Base-by-base conservation (phyloP, 2,113 vertebrate genomes). In the Synchiropus splendidus region DNA sequence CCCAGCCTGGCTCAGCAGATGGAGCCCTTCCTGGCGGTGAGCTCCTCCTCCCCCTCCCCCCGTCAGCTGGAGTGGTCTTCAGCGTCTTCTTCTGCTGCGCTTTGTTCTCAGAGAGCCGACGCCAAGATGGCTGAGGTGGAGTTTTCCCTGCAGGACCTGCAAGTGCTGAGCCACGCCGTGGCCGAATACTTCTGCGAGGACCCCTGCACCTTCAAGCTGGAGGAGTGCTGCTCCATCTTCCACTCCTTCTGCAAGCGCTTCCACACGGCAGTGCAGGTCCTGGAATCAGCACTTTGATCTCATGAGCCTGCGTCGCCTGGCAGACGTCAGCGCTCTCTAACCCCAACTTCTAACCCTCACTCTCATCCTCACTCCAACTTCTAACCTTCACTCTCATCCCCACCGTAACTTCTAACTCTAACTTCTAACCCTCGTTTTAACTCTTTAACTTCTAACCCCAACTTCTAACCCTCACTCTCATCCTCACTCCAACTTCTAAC, bases 181-280 rank as follows among this genome's bases (percentile, higher is more conserved):
- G 84, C 83, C 0, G 85, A 86, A 48, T 88, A 58, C 44, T 83
- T 86, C 67, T 88, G 86, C 51, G 86, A 88, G 61, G 86, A 88
- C 15, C 80, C 83, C 0, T 31, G 51, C 2, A 39, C 58, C 15
- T 87, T 88, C 48, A 83, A 75, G 30, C 60, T 88, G 30, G 83
- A 85, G 39, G 83, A 86, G 50, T 87, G 85, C 65, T 88, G 83
- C 69, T 74, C 72, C 40, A 84, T 86, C 66, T 87, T 88, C 45
- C 56, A 82, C 51, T 82, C 74, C 1, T 88, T 88, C 46, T 80
- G 82, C 49, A 79, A 77, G 30, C 80, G 76, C 43, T 86, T 88
- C 58, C 67, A 77, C 10, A 68, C 40, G 6, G 84, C 86, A n/a
- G 57, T 83, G 0, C 51, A 51, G 74, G 86, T 87, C 12, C 14